Conservation (phyloP, 1,140 invertebrate species). For the Achatina immaculata region DNA sequence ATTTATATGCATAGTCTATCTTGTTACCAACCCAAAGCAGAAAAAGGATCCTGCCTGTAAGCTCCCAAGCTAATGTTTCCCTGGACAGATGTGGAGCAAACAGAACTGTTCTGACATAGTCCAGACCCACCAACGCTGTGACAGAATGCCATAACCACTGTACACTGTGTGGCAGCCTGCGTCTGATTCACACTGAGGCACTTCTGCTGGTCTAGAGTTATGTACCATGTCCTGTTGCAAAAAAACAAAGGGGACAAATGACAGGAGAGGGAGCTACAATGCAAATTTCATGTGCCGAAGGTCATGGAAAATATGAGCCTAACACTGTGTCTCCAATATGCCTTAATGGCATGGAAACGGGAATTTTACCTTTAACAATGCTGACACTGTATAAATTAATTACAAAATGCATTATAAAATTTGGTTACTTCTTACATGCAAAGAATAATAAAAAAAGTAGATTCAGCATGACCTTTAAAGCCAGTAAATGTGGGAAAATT, state of each 20-base stretch:
- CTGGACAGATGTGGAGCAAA: neutral
- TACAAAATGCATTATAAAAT: neutral
- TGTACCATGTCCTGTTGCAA: neutral
- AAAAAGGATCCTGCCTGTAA: neutral
- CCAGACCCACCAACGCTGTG: neutral
- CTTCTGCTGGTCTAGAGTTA: neutral
- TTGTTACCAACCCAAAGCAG: neutral
- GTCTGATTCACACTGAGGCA: neutral
- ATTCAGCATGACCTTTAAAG: no score
- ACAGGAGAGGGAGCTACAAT: no score
- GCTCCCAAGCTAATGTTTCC: neutral
- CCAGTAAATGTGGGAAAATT: no score
- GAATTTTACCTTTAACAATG: neutral
- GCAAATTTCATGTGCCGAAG: neutral
- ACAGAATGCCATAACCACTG: neutral
- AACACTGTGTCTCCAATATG: neutral
- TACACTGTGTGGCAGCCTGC: neutral
- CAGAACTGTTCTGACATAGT: slow-evolving; percentile 1
- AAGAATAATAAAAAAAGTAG: no score
- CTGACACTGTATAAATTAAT: neutral
- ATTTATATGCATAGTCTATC: no score
- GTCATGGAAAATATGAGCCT: neutral
- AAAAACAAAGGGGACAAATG: no score
- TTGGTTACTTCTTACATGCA: no score
- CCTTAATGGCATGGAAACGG: neutral